Evolutionary conservation across 2,113 vertebrate species (phyloP).

Genomic region (Takifugu bimaculatus): DNA sequence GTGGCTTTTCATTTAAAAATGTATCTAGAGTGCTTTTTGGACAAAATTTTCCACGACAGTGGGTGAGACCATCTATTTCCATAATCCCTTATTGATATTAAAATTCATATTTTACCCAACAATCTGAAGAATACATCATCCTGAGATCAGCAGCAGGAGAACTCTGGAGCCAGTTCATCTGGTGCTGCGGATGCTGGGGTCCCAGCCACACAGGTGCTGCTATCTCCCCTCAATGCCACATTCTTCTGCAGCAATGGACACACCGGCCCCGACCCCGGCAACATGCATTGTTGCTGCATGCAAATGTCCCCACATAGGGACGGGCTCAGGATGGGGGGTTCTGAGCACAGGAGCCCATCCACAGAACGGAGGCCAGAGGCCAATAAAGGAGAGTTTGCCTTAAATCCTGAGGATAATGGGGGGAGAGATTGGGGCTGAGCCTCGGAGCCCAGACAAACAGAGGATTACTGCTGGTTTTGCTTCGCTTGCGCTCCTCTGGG

Average conservation of each 20-base stretch:
- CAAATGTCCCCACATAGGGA: conserved; percentile 89
- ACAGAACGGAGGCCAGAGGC: conserved; percentile 82
- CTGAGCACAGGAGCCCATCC: conserved; percentile 78
- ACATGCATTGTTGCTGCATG: conserved; percentile 85
- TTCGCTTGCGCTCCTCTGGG: conserved; percentile 95
- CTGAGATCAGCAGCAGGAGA: too few species aligned
- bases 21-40: too few species aligned
- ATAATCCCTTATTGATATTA: too few species aligned
- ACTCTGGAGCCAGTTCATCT: too few species aligned
- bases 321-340: conserved; percentile 61
- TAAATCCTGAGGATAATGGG: conserved; percentile 94
- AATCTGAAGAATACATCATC: too few species aligned
- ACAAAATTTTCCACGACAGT: too few species aligned
- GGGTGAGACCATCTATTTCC: too few species aligned
- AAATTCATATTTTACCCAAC: too few species aligned
- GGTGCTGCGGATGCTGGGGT: not conserved
- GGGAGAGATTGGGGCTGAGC: conserved; percentile 90
- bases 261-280: conserved; percentile 75
- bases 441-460: conserved; percentile 93
- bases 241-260: conserved; percentile 49
- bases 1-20: too few species aligned
- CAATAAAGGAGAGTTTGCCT: conserved; percentile 93
- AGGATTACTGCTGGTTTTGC: conserved; percentile 96
- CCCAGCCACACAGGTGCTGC: conserved; percentile 54
- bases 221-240: conserved; percentile 57